Evolutionary conservation across 2,797 vertebrate species (phyloP), one percentile per base, ranked within the genome.

Genomic region (Pogoniulus pusillus): DNA sequence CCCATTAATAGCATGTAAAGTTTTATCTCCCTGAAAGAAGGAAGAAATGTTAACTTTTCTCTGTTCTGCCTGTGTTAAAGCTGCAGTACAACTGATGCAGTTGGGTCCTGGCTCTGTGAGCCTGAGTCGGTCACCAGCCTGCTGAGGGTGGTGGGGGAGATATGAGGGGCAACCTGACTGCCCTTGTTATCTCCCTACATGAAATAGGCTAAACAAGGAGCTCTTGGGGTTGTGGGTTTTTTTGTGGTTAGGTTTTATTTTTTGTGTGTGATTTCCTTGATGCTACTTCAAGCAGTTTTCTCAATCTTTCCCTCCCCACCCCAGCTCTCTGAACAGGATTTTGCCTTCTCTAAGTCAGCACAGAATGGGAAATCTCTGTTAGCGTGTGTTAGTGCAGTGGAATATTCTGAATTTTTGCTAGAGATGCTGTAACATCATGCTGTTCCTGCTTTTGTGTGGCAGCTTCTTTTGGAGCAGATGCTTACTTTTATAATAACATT

Each of bases 1-100:
- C 94, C 51, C 73, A n/a, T 93, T 95, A 93, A 94, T 92, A 86
- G 81, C 82, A 55, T 74, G 83, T 86, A 79, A 94, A 95, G 75
- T 93, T 96, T 94, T 93, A 59, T 84, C 91, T 93, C 94, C 73
- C 73, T n/a, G 13, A 71, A 65, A 81, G 92, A 93, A 81, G 53
- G 64, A 80, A 91, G 87, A 73, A 89, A 93, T 35, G 69, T 81
- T 66, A 89, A 65, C 70, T 82, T 93, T 85, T 76, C 39, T 29
- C 62, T 83, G 29, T 75, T 93, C 77, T 59, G 43, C 12, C 35
- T 59, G 43, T 26, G 60, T 53, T 85, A 63, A 82, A 81, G n/a
- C 43, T 72, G 60, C 16, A 51, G 32, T 14, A 10, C 0, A 3
- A 39, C 41, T 41, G 34, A 84, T 13, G 51, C 4, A n/a, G 78